Percentiles rank a stretch among this genome's conserved stretches.
Conservation (phyloP, 1,140 invertebrate genomes). For the Drosophila oshimai region DNA sequence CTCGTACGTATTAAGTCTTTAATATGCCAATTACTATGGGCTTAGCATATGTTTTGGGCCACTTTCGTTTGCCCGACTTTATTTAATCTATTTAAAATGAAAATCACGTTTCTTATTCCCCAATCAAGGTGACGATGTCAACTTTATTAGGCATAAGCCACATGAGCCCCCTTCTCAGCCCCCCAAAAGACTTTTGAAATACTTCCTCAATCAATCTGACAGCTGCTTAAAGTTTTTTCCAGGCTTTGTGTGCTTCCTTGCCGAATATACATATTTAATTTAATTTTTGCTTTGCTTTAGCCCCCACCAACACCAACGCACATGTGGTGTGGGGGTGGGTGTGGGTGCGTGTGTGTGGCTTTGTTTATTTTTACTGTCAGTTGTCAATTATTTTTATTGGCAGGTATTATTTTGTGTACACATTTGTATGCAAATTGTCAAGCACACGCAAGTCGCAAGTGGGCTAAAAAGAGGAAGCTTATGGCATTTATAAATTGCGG, state of each 20-base stretch:
- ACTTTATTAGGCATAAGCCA: conserved; percentile 66
- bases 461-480: conserved; percentile 14
- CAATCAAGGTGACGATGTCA: conserved; percentile 63
- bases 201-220: conserved; percentile 61
- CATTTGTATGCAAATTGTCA: conserved; percentile 75
- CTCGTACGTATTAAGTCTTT: too few species aligned
- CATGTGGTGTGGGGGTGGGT: conserved; percentile 25
- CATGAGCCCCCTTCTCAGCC: not conserved
- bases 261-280: conserved; percentile 56
- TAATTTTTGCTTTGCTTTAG: conserved; percentile 55
- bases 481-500: conserved; percentile 54
- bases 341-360: conserved; percentile 20
- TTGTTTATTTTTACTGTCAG: conserved; percentile 75
- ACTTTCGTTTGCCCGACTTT: not conserved
- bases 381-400: conserved; percentile 80
- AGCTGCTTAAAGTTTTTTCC: conserved; percentile 71
- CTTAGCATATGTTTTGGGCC: not conserved
- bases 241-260: conserved; percentile 11
- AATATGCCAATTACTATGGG: too few species aligned
- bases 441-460: conserved; percentile 43
- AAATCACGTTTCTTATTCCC: conserved; percentile 39
- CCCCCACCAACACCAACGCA: not conserved
- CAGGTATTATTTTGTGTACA: conserved; percentile 78
- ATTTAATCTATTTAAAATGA: conserved; percentile 50
- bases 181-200: conserved; percentile 17